These are phyloP conservation scores for Phylloscopus collybita DNA, from an alignment of 2,797 vertebrate species.

Conservation along the genomic window DNA sequence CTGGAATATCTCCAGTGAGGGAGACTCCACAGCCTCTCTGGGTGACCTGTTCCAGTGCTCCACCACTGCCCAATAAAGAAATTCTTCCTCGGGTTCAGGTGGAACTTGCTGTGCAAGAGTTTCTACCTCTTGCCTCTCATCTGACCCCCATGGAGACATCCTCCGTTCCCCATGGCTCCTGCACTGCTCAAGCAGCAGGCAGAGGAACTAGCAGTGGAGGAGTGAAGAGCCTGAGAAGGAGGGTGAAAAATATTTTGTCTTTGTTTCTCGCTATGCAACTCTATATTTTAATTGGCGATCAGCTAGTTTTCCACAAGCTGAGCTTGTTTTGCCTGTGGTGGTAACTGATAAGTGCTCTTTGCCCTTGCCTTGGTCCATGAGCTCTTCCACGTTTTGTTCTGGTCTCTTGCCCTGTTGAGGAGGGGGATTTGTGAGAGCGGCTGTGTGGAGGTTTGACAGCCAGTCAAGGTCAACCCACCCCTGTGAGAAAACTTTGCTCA, in stretches of 20 bases:
- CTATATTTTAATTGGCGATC: background rate
- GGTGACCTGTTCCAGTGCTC: background rate
- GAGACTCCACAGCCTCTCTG: background rate
- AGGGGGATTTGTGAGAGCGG: background rate
- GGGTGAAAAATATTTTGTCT: rapidly evolving
- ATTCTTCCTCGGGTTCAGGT: background rate
- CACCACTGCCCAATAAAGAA: rapidly evolving
- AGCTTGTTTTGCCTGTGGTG: background rate
- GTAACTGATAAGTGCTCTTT: background rate
- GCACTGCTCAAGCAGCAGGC: rapidly evolving
- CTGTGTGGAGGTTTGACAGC: background rate
- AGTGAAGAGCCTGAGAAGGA: background rate
- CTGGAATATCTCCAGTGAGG: background rate
- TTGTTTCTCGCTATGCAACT: background rate
- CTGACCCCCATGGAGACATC: background rate
- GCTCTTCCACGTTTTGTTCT: background rate
- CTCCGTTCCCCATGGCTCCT: background rate
- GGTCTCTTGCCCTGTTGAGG: background rate
- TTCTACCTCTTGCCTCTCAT: background rate
- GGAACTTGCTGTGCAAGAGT: background rate
- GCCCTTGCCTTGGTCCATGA: background rate
- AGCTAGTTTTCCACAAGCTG: background rate
- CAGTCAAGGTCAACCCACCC: background rate
- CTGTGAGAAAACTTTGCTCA: background rate
- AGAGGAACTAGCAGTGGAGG: background rate